These are phyloP conservation scores for Nephrocerus scutellatus DNA, from an alignment of 2,888 invertebrate species.

Conservation along the genomic window DNA sequence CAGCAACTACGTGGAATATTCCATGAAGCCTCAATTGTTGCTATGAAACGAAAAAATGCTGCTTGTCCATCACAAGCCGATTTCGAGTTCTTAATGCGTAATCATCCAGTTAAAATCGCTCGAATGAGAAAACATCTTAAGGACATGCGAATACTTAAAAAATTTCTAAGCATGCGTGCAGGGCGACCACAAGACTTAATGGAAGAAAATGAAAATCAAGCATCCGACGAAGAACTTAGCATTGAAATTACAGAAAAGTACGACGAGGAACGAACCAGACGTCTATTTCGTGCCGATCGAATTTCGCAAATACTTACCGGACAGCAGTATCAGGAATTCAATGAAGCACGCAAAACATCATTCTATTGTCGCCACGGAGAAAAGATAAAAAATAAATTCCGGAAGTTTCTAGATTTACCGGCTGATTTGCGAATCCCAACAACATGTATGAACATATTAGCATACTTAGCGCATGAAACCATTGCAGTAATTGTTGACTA, in stretches of 20 bases:
- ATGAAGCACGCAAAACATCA: slow-evolving; percentile 69
- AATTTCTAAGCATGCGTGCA: slow-evolving; percentile 39
- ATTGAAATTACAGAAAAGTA: slow-evolving; percentile 50
- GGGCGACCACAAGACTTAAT: slow-evolving; percentile 43
- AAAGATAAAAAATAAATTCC: slow-evolving; percentile 54
- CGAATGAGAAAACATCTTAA: slow-evolving; percentile 67
- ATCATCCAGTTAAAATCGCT: slow-evolving; percentile 69
- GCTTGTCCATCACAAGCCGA: slow-evolving; percentile 54
- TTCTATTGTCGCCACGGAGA: slow-evolving; percentile 55
- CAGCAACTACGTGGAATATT: slow-evolving; percentile 73
- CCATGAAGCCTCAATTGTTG: slow-evolving; percentile 65
- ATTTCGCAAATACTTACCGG: slow-evolving; percentile 53
- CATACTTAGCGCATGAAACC: slow-evolving; percentile 83
- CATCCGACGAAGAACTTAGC: slow-evolving; percentile 51
- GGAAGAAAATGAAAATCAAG: slow-evolving; percentile 48
- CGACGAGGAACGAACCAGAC: slow-evolving; percentile 44
- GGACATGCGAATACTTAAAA: slow-evolving; percentile 50
- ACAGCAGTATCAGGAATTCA: slow-evolving; percentile 67
- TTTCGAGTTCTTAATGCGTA: slow-evolving; percentile 75
- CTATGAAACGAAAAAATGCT: slow-evolving; percentile 58
- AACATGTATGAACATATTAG: slow-evolving; percentile 67
- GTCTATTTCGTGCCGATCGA: slow-evolving; percentile 54
- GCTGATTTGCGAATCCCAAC: slow-evolving; percentile 56
- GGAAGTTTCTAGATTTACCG: slow-evolving; percentile 57
- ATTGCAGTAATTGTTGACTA: slow-evolving; percentile 83